Percentiles rank a stretch among this genome's conserved stretches.
Conservation (phyloP, 2,888 invertebrate genomes). For the Aspidiotus rigidus region DNA sequence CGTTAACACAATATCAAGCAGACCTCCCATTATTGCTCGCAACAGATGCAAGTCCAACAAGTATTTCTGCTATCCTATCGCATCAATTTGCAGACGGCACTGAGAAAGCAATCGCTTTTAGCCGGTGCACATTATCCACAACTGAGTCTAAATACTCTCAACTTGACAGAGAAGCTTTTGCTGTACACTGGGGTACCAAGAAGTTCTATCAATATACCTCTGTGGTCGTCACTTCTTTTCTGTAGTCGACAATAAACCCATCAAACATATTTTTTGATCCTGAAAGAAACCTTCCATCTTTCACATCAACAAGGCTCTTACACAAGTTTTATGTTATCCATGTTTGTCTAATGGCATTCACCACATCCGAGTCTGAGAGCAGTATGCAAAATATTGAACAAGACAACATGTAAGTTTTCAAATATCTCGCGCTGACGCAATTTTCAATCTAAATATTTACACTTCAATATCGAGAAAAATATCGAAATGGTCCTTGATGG, state of each 20-base stretch:
- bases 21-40: conserved; percentile 12
- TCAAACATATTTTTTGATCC: conserved; percentile 2
- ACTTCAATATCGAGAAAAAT: no score
- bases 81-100: conserved; percentile 22
- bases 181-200: conserved; percentile 19
- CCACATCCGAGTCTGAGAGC: conserved; percentile 37
- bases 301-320: conserved; percentile 53
- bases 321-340: conserved; percentile 86
- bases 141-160: conserved; percentile 34
- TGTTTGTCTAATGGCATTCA: conserved; percentile 55
- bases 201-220: conserved; percentile 10
- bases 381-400: conserved; percentile 33
- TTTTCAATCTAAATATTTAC: no score
- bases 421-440: no score
- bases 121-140: conserved; percentile 34
- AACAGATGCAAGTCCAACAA: conserved; percentile 28
- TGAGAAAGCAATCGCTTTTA: conserved; percentile 35
- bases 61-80: conserved; percentile 37
- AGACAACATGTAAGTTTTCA: neutral
- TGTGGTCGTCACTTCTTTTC: conserved; percentile 12
- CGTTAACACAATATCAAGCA: conserved; percentile 1
- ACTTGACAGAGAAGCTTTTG: conserved; percentile 36
- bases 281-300: neutral
- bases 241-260: conserved; percentile 43
- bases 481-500: no score